These are phyloP conservation scores for Leucoptera coffeella DNA, from an alignment of 2,888 invertebrate genomes.

Conservation along the genomic window DNA sequence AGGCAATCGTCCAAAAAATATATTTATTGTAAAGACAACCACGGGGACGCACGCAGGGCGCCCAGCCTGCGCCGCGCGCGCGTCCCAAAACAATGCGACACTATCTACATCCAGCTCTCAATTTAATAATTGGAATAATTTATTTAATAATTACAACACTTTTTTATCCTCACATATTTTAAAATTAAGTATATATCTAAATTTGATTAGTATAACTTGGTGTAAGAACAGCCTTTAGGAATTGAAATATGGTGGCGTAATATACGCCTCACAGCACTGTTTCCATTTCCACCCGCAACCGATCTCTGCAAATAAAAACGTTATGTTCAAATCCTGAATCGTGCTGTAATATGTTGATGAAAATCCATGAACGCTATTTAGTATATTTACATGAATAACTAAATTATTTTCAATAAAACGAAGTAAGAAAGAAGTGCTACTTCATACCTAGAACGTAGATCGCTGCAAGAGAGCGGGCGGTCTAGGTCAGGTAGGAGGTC, in stretches of 20 bases:
- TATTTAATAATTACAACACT: slow-evolving; percentile 55
- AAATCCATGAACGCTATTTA: background rate
- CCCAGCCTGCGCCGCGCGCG: slow-evolving; percentile 47
- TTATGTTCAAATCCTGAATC: background rate
- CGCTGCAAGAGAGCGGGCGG: slow-evolving; percentile 42
- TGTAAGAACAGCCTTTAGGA: slow-evolving; percentile 55
- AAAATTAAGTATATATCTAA: slow-evolving; percentile 49
- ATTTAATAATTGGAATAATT: slow-evolving; percentile 55
- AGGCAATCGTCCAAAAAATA: slow-evolving; percentile 43
- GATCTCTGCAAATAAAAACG: slow-evolving; percentile 27
- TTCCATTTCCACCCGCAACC: slow-evolving; percentile 82
- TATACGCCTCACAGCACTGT: slow-evolving; percentile 77
- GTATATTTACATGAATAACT: background rate
- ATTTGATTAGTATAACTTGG: slow-evolving; percentile 53
- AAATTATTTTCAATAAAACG: background rate
- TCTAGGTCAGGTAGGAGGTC: slow-evolving; percentile 41
- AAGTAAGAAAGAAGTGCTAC: too few species aligned
- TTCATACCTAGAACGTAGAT: slow-evolving; percentile 31
- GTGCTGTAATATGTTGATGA: background rate
- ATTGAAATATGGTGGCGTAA: slow-evolving; percentile 49
- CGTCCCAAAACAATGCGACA: slow-evolving; percentile 47
- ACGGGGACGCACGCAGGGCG: slow-evolving; percentile 40
- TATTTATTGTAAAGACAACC: slow-evolving; percentile 53
- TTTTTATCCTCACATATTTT: slow-evolving; percentile 48
- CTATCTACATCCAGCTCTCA: slow-evolving; percentile 50